phyloP scores from a whole-genome alignment of 2,113 vertebrate genomes.

The Phyllopteryx taeniolatus region DNA sequence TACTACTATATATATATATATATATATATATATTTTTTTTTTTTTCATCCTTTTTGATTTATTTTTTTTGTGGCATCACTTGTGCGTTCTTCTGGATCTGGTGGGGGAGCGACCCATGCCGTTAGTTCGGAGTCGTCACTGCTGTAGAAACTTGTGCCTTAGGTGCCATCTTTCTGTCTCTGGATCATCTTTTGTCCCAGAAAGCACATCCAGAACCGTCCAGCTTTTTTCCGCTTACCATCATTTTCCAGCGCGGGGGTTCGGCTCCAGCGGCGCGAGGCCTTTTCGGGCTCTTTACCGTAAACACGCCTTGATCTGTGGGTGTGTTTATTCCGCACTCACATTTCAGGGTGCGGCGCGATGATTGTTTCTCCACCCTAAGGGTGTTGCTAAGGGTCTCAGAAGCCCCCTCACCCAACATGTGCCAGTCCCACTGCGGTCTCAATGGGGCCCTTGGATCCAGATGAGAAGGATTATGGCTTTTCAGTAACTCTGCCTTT shows the following conservation, averaged over 20 bases:
- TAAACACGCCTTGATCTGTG: slow-evolving; percentile 24
- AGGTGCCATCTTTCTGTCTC: neutral
- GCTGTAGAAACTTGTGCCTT: neutral
- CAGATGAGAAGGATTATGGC: slow-evolving; percentile 69
- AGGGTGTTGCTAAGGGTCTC: slow-evolving; percentile 47
- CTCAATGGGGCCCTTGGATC: slow-evolving; percentile 21
- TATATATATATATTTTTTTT: too few species aligned
- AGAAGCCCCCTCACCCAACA: neutral
- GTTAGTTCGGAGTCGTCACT: neutral
- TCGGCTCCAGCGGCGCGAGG: slow-evolving; percentile 36
- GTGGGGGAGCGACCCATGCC: neutral
- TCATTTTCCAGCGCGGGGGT: slow-evolving; percentile 43
- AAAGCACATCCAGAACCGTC: slow-evolving; percentile 40
- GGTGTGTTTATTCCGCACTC: slow-evolving; percentile 16
- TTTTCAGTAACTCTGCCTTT: slow-evolving; percentile 64
- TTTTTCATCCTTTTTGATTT: too few species aligned
- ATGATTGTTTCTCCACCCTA: slow-evolving; percentile 18
- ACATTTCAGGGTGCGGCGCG: slow-evolving; percentile 44
- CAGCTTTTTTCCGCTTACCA: slow-evolving; percentile 47
- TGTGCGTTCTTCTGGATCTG: neutral
- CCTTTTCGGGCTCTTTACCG: slow-evolving; percentile 38
- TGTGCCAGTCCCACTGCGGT: slow-evolving; percentile 49
- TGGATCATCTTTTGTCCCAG: slow-evolving; percentile 50
- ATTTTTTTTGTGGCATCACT: neutral
- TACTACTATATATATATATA: too few species aligned